Evolutionary conservation across 2,797 vertebrate species (phyloP).

Genomic region (Dryobates pubescens): DNA sequence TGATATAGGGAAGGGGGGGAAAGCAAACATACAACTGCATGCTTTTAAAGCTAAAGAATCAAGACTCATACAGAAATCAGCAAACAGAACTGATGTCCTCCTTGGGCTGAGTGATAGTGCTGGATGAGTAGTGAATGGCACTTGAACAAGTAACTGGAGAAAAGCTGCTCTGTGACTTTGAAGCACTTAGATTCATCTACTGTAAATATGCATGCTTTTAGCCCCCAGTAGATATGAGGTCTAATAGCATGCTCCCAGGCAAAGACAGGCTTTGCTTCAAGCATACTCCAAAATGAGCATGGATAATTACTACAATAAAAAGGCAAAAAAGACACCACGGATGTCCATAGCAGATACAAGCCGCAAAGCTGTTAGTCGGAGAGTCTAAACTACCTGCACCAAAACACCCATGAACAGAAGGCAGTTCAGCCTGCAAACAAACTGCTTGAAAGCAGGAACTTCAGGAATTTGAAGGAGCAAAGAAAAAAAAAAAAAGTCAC

Average conservation of each 20-base stretch:
- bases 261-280: neutral
- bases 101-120: neutral
- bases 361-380: slow-evolving; percentile 47
- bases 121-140: neutral
- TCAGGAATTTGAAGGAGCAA: neutral
- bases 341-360: neutral
- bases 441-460: neutral
- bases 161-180: neutral
- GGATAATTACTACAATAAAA: neutral
- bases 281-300: neutral
- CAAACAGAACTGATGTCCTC: neutral
- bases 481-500: neutral
- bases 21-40: neutral
- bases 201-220: neutral
- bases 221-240: neutral
- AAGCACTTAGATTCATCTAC: neutral
- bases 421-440: slow-evolving; percentile 50
- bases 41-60: neutral
- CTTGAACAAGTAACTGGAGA: neutral
- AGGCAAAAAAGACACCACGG: neutral
- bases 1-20: neutral
- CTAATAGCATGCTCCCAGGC: neutral
- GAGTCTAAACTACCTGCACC: slow-evolving; percentile 33
- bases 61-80: neutral
- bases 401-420: slow-evolving; percentile 12